Percentiles rank a stretch among this genome's conserved stretches.
Conservation (phyloP, 2,113 vertebrate species). For the Mus pahari region DNA sequence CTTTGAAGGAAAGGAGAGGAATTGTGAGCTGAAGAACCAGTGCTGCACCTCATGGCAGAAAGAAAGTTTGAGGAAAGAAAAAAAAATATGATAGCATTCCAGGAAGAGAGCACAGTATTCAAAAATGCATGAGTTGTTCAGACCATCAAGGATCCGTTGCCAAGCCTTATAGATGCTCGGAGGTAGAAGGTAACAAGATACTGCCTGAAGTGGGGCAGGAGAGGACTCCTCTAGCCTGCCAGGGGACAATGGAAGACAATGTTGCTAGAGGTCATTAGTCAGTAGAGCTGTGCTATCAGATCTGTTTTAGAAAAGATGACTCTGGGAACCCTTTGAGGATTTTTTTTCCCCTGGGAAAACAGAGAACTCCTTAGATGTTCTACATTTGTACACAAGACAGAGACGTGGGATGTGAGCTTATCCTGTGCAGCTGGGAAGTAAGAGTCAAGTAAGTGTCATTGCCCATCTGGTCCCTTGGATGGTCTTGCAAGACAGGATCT, state of each 20-base stretch:
- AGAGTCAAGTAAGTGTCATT: neutral
- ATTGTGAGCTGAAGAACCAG: neutral
- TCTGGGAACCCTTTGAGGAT: neutral
- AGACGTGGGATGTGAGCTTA: neutral
- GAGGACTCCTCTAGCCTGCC: rapidly evolving
- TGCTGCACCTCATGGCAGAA: neutral
- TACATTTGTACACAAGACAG: neutral
- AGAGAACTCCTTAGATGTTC: neutral
- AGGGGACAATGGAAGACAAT: neutral
- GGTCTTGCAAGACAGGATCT: neutral
- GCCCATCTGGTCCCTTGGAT: neutral
- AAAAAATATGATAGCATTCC: neutral
- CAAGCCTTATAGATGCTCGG: neutral
- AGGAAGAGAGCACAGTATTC: neutral
- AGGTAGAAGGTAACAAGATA: neutral
- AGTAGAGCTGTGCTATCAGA: neutral
- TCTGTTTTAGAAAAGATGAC: conserved; percentile 16
- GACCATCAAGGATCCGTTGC: neutral
- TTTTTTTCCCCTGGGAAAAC: neutral
- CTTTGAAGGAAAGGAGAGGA: neutral
- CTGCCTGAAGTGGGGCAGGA: rapidly evolving
- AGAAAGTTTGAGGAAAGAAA: neutral
- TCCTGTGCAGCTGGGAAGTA: neutral
- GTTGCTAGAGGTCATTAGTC: neutral
- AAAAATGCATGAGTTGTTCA: neutral